phyloP scores from a whole-genome alignment of 2,113 vertebrate genomes.

The Bujurquina vittata region DNA sequence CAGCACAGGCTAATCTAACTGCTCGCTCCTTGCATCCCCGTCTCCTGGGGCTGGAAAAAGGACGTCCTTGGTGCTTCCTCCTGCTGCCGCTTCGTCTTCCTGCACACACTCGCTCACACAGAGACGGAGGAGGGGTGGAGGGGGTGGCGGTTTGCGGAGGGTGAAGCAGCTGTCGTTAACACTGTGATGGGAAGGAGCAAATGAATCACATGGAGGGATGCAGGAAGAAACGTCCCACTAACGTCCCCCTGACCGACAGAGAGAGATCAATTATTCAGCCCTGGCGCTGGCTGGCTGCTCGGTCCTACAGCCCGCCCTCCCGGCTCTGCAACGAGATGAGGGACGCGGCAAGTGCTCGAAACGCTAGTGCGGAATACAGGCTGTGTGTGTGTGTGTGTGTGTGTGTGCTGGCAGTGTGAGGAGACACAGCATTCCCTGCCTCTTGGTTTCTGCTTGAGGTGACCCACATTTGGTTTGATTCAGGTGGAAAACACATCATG shows the following conservation, averaged over 20 bases:
- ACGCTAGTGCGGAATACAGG: not conserved
- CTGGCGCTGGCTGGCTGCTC: constrained; percentile 55
- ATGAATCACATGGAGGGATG: constrained; percentile 66
- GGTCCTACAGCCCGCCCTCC: constrained; percentile 44
- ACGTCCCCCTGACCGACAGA: constrained; percentile 64
- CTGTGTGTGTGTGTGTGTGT: too few relatives aligned
- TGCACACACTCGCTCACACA: constrained; percentile 52
- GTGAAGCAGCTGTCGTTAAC: constrained; percentile 67
- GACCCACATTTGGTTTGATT: not conserved
- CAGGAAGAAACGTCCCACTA: constrained; percentile 56
- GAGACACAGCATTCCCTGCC: not conserved
- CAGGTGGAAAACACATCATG: constrained; percentile 10
- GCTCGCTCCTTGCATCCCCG: constrained; percentile 74
- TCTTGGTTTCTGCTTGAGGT: not conserved
- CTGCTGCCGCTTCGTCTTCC: constrained; percentile 54
- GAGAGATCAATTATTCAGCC: constrained; percentile 71
- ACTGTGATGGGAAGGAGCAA: constrained; percentile 56
- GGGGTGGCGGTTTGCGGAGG: constrained; percentile 53
- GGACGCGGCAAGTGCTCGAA: constrained; percentile 10
- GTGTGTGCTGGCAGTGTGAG: not conserved
- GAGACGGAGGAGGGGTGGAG: constrained; percentile 9
- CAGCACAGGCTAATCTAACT: constrained; percentile 57
- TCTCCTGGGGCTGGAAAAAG: constrained; percentile 66
- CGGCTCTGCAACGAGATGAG: constrained; percentile 14
- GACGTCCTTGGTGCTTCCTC: constrained; percentile 79